Percentiles rank a stretch among this genome's conserved stretches.
Evolutionary conservation across 2,797 vertebrate genomes (phyloP).

Genomic region (Falco cherrug): DNA sequence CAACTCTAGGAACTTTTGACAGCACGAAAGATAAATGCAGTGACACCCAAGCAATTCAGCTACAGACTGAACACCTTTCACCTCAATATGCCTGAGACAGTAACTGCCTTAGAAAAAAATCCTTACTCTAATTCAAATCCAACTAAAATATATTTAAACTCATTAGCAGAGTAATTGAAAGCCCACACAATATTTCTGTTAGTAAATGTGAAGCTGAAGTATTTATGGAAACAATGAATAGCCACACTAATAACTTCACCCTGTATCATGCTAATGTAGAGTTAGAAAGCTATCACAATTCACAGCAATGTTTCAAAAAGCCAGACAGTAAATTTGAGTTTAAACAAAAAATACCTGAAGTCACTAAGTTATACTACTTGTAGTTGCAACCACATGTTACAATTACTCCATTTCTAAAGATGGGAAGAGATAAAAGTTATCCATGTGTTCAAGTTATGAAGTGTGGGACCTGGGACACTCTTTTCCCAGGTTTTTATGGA

Average conservation of each 20-base stretch:
- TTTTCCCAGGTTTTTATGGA: background rate
- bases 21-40: background rate
- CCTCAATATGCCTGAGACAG: background rate
- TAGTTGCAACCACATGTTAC: background rate
- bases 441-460: background rate
- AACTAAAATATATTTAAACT: constrained; percentile 27
- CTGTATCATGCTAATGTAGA: background rate
- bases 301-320: background rate
- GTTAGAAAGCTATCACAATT: background rate
- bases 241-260: background rate
- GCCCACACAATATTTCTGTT: constrained; percentile 7
- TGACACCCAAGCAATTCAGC: background rate
- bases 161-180: constrained; percentile 41
- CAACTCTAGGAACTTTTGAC: background rate
- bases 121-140: background rate
- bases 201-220: constrained; percentile 5
- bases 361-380: background rate
- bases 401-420: background rate
- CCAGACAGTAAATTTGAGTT: background rate
- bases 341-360: background rate
- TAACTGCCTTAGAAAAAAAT: background rate
- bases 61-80: background rate
- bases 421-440: background rate
- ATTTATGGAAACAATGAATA: constrained; percentile 27
- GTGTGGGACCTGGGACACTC: background rate